Base-by-base conservation (phyloP, 2,797 vertebrate species). In the Cetoscarus ocellatus region DNA sequence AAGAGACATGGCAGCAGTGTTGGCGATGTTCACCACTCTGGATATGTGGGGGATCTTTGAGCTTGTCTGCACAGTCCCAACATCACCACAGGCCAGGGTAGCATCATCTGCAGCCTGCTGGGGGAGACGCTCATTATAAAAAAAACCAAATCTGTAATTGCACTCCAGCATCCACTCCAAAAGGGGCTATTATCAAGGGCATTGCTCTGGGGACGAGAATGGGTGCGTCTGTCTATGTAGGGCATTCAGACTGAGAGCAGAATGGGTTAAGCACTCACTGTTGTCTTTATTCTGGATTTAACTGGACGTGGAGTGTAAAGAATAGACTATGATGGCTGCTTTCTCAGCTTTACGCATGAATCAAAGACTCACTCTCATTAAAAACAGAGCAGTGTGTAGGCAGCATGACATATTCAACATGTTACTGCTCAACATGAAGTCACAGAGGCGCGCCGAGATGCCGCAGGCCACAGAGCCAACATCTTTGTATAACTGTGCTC, bases 1-100 rank as follows among this genome's bases (percentile, higher is more conserved):
- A 57, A 94, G 93, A 18, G 94, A 94, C 85, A 95, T 90, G 0
- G 93, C 93, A 14, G 92, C 91, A 1, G 93, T 93, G 77, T 93
- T 94, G 81, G 94, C 94, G 8, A 94, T 89, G 69, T 82, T 91
- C 42, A 93, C 89, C 69, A 94, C 93, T 85, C 89, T 91, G 80
- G 90, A 92, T 59, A 92, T 89, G 77, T 88, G 88, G 45, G 91
- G 86, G 36, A 94, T 86, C 87, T 88, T 91, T 8, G 93, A 92
- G 72, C 55, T 89, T 0, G 75, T 73, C 84, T 93, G 92, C 9
- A 90, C 54, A 0, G 82, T 76, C 48, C 91, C 88, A 4, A 80
- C 61, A 0, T 84, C 79, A 17, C 70, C 38, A 8, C 75, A 45
- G 64, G 62, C 27, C 56, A 58, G 66, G 1, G 60, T 27, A 55